These are phyloP conservation scores for Cosmia trapezina DNA, from an alignment of 2,888 invertebrate species.

Conservation along the genomic window DNA sequence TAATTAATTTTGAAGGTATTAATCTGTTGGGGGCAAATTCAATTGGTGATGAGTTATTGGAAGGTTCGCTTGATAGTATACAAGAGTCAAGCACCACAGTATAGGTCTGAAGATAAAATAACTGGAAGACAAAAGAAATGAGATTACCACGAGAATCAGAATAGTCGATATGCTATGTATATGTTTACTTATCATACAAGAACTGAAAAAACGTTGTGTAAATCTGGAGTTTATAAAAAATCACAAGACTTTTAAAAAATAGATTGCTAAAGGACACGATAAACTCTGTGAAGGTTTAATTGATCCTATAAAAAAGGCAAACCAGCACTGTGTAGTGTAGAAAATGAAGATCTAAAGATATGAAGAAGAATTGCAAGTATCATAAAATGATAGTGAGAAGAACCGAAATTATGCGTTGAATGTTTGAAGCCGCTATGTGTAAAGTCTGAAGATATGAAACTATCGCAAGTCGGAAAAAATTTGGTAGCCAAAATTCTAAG, in stretches of 20 bases:
- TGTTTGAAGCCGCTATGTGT: not conserved
- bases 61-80: not conserved
- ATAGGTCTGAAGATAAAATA: too few relatives aligned
- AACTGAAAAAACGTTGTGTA: not conserved
- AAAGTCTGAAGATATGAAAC: not conserved
- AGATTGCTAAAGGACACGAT: too few relatives aligned
- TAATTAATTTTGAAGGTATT: slow-evolving; percentile 65
- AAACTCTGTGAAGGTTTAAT: not conserved
- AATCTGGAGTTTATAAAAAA: not conserved
- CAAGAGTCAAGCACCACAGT: not conserved
- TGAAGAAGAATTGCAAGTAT: not conserved
- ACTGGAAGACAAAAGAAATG: too few relatives aligned
- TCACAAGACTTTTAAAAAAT: not conserved
- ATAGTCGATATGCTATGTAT: too few relatives aligned
- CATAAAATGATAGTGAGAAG: not conserved
- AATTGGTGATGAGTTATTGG: slow-evolving; percentile 31
- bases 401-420: not conserved
- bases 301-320: not conserved
- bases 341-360: not conserved
- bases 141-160: too few relatives aligned
- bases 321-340: not conserved
- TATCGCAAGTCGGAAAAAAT: not conserved
- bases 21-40: slow-evolving; percentile 19
- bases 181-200: not conserved
- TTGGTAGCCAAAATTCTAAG: too few relatives aligned